Evolutionary conservation across 30 jellyfish, hydroid and myxozoan species (phyloP), one percentile per base, ranked within the genome.

Genomic region (Euphysa ruthae): DNA sequence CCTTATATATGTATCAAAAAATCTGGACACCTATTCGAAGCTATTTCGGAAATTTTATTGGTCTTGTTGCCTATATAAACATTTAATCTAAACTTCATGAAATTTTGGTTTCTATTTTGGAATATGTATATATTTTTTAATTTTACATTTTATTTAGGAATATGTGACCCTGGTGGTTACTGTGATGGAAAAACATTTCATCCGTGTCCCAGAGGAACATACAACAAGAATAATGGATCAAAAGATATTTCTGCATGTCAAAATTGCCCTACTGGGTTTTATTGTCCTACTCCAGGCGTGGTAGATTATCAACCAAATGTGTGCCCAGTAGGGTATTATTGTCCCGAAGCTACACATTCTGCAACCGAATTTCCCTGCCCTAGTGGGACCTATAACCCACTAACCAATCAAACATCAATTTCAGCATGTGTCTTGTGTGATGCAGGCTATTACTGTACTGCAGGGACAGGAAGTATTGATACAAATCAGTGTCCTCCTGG

Each of bases 191-290:
- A 74, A 29, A 61, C 82, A 30, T 49, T 56, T 52, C 58, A 43
- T 35, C 79, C 85, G n/a, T 86, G 96, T 55, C 94, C 94, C 15
- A 73, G 90, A 23, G 96, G 96, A 1, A 64, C 94, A 8, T 86
- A 78, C 87, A 86, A 84, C 88, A 79, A 65, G 81, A 86, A 73
- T 14, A 68, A 46, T 68, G 71, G 55, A 42, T 68, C 80, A 12
- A 23, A 19, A 22, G 50, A 58, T 68, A 27, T 82, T 18, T 18
- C 97, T n/a, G 94, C 63, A 25, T 85, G 96, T 61, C 8, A 35
- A 52, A 65, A 60, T 27, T 86, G 96, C 63, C 93, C 93, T 29
- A 74, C 93, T 34, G 94, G 96, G 19, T 86, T 69, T 52, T 86
- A 78, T 55, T 86, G 96, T 51, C 73, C 94, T 32, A 92, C 93